Percentiles rank a stretch among this genome's conserved stretches.
phyloP scores from a whole-genome alignment of 2,113 vertebrate species.

The Phoenicopterus ruber region DNA sequence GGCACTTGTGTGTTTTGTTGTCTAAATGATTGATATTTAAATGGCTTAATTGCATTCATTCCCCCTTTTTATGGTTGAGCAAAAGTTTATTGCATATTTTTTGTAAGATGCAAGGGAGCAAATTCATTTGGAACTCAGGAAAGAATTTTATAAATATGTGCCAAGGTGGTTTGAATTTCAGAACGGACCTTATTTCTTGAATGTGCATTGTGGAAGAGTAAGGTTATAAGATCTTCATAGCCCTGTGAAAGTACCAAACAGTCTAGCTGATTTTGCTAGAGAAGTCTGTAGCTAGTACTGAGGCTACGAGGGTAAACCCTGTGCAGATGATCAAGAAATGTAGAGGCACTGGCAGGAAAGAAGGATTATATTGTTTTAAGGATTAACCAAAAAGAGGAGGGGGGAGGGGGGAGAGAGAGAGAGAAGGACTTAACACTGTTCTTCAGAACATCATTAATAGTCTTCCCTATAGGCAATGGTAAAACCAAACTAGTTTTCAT shows the following conservation, averaged over 20 bases:
- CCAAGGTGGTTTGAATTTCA: not conserved
- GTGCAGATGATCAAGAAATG: not conserved
- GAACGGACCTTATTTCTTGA: not conserved
- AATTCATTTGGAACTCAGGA: not conserved
- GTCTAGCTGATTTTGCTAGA: not conserved
- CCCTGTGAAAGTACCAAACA: not conserved
- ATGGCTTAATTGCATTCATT: conserved; percentile 47
- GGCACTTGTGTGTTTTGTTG: conserved; percentile 29
- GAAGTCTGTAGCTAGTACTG: not conserved
- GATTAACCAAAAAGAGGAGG: not conserved
- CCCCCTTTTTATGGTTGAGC: not conserved
- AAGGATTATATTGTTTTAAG: not conserved
- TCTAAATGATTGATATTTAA: conserved; percentile 58
- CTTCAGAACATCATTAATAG: not conserved
- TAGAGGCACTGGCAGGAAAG: not conserved
- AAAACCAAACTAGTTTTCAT: not conserved
- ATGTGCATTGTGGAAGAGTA: not conserved
- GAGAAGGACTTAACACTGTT: not conserved
- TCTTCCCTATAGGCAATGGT: not conserved
- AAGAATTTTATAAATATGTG: not conserved
- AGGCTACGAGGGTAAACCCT: not conserved
- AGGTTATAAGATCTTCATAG: not conserved
- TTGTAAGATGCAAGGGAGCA: not conserved
- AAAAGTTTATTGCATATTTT: not conserved
- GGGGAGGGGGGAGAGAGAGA: not conserved